Evolutionary conservation across 2,113 vertebrate genomes (phyloP), one percentile per base, ranked within the genome.

Genomic region (Tachysurus vachellii): DNA sequence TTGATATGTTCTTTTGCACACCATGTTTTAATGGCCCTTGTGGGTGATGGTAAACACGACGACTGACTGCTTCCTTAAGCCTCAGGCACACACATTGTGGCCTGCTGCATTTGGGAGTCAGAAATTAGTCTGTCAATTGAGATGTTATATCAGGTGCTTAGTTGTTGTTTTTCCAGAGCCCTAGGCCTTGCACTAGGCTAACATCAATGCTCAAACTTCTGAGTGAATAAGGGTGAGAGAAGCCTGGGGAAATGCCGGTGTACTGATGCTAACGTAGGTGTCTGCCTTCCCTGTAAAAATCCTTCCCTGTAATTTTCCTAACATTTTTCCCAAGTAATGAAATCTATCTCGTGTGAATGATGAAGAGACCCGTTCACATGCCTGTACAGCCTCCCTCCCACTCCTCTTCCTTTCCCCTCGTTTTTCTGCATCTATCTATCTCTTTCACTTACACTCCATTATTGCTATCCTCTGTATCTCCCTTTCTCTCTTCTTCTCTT

Each of bases 291-390:
- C 80, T 86, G 31, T 71, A 82, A 44, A n/a, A n/a, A n/a, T n/a
- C n/a, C n/a, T 77, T 71, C 62, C 26, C 80, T 86, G 31, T 71
- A 82, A 44, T 88, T 82, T 85, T 82, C 85, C 44, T 56, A 88
- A 71, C 28, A 53, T 85, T 85, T 61, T 31, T 28, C 44, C 44
- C 13, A n/a, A 31, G 62, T 80, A 86, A 70, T 56, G 59, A 57
- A 68, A 70, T 66, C 50, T 57, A 81, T 42, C 73, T 79, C 14
- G 64, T 54, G 36, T 83, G 80, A 83, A 70, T 21, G 62, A 83
- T 81, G 61, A 42, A 36, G 47, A 26, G 59, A 54, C 9, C 73
- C 70, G 71, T 59, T 59, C 19, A 28, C 11, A 3, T 19, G 26
- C 44, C 42, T 47, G 1, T 70, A 28, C 36, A 84, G 57, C 50